These are phyloP conservation scores for Rhinophrynus dorsalis DNA, from an alignment of 2,797 vertebrate species.

Conservation along the genomic window DNA sequence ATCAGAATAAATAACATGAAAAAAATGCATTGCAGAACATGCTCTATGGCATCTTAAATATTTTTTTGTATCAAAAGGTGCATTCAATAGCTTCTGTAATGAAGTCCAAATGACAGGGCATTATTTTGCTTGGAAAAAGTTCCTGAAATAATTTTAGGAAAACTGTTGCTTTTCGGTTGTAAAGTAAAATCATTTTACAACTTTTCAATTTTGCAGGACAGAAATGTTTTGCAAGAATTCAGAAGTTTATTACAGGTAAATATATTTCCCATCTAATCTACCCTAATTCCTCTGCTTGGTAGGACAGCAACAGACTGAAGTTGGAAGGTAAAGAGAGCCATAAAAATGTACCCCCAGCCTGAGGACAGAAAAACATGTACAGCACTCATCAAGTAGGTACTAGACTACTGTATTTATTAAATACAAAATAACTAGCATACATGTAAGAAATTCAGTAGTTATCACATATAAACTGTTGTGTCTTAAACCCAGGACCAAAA, in stretches of 20 bases:
- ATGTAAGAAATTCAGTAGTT: too few species aligned
- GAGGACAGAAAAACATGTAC: too few species aligned
- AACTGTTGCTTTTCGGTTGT: slow-evolving; percentile 5
- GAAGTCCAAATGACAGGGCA: slow-evolving; percentile 9
- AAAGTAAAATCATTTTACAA: slow-evolving; percentile 7
- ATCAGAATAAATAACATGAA: slow-evolving; percentile 15
- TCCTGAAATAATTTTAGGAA: slow-evolving; percentile 15
- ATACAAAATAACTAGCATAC: too few species aligned
- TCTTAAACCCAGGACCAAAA: too few species aligned
- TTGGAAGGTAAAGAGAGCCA: background rate
- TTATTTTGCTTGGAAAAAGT: slow-evolving; percentile 17
- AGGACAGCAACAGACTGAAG: background rate
- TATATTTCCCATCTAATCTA: too few species aligned
- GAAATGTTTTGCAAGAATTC: too few species aligned
- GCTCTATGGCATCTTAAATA: background rate
- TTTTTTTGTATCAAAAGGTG: slow-evolving; percentile 31
- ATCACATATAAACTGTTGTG: too few species aligned
- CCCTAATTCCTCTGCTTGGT: slow-evolving; percentile 1
- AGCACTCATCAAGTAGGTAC: too few species aligned
- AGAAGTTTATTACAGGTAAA: too few species aligned
- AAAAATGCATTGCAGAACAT: background rate
- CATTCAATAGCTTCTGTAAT: slow-evolving; percentile 32
- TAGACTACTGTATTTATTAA: too few species aligned
- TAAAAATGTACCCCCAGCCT: too few species aligned
- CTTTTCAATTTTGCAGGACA: background rate